phyloP scores from a whole-genome alignment of 1,140 invertebrate species.

The Chionoecetes opilio region DNA sequence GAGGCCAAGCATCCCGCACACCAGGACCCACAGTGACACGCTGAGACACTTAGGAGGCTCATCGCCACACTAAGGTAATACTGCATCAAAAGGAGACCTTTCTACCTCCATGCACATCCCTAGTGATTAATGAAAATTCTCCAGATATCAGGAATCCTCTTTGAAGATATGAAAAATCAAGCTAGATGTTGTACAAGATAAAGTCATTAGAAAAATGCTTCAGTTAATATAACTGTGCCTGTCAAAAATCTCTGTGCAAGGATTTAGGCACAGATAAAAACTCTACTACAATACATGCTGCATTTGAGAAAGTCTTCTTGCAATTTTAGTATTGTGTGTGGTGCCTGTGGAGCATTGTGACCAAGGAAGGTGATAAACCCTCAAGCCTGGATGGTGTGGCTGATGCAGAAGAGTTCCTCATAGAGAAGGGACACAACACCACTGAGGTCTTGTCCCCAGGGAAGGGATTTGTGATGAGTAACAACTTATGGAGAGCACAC shows the following conservation, averaged over 20 bases:
- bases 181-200: not conserved
- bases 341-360: not conserved
- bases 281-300: not conserved
- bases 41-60: conserved; percentile 6
- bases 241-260: conserved; percentile 1
- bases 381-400: not conserved
- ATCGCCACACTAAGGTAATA: conserved; percentile 6
- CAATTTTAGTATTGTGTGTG: not conserved
- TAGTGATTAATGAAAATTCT: conserved; percentile 8
- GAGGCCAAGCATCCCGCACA: conserved; percentile 10
- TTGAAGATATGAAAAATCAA: not conserved
- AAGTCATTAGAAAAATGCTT: conserved; percentile 10
- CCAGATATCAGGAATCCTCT: conserved; percentile 4
- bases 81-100: conserved; percentile 4
- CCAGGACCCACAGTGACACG: conserved; percentile 7
- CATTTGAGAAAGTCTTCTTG: not conserved
- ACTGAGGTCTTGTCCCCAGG: not conserved
- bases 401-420: not conserved
- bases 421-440: not conserved
- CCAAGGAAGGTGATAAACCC: not conserved
- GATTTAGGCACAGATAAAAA: not conserved
- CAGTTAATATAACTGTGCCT: not conserved
- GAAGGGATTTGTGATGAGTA: not conserved
- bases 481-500: not conserved
- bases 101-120: not conserved